Evolutionary conservation across 1,140 invertebrate genomes (phyloP).

Genomic region (Phthorimaea operculella): DNA sequence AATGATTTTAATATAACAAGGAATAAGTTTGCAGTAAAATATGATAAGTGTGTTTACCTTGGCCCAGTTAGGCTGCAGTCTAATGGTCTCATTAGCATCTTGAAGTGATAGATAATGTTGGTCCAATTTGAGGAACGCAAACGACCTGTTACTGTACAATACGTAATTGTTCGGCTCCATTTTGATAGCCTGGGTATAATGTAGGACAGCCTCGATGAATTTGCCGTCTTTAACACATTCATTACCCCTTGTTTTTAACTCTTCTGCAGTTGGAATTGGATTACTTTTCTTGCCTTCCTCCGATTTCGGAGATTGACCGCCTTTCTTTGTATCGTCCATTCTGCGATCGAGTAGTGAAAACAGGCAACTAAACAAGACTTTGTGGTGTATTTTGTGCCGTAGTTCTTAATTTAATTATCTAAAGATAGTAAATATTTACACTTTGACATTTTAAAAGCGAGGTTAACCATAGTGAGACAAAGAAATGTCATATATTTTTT

Average conservation of each 20-base stretch:
- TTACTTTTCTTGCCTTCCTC: slow-evolving; percentile 43
- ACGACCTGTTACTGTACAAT: slow-evolving; percentile 83
- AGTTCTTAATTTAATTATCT: no score
- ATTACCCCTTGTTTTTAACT: slow-evolving; percentile 80
- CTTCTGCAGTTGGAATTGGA: slow-evolving; percentile 35
- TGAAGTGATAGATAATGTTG: slow-evolving; percentile 81
- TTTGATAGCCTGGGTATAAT: slow-evolving; percentile 85
- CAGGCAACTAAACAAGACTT: no score
- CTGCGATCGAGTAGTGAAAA: background rate
- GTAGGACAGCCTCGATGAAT: slow-evolving; percentile 79
- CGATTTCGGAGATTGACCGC: slow-evolving; percentile 25
- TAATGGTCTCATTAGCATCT: slow-evolving; percentile 81
- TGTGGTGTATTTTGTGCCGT: no score
- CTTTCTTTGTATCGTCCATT: slow-evolving; percentile 25
- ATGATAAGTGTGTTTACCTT: slow-evolving; percentile 69
- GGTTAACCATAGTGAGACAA: no score
- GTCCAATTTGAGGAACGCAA: slow-evolving; percentile 81
- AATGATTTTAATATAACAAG: no score
- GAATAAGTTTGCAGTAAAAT: no score
- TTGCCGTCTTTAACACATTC: slow-evolving; percentile 79
- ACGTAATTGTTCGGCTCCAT: slow-evolving; percentile 77
- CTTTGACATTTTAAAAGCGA: no score
- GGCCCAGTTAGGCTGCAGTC: slow-evolving; percentile 80
- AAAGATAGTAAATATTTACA: no score
- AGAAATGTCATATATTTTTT: no score